phyloP scores from a whole-genome alignment of 2,113 vertebrate genomes.

The Xiphophorus hellerii region DNA sequence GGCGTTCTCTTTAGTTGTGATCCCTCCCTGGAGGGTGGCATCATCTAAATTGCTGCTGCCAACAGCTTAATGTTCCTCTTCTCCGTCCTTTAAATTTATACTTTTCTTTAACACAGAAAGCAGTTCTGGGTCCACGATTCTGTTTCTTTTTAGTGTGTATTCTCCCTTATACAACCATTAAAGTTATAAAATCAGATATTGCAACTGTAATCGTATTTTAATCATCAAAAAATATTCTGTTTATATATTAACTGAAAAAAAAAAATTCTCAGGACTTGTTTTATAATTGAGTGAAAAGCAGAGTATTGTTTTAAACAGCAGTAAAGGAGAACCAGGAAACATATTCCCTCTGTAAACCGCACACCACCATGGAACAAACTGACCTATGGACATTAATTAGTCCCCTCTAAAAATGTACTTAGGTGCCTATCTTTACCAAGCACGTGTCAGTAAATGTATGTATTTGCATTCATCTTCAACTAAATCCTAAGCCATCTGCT shows the following conservation, averaged over 20 bases:
- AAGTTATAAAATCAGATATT: no score
- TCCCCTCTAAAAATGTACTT: not conserved
- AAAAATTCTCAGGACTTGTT: not conserved
- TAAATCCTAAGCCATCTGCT: not conserved
- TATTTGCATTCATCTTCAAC: not conserved
- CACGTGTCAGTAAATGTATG: not conserved
- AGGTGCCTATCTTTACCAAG: not conserved
- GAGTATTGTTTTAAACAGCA: not conserved
- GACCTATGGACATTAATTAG: not conserved
- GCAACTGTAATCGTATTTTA: no score
- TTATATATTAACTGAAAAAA: not conserved
- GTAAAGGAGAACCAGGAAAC: not conserved
- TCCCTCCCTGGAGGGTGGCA: no score
- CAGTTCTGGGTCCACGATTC: no score
- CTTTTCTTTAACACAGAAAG: no score
- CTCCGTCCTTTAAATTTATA: no score
- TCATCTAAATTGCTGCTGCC: no score
- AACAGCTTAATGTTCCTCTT: no score
- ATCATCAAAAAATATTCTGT: not conserved
- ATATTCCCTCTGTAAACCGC: not conserved
- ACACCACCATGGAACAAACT: slow-evolving; percentile 12
- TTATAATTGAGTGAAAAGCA: not conserved
- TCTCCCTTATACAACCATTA: no score
- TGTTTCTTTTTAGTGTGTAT: no score
- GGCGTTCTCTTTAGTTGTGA: no score